These are phyloP conservation scores for Lota lota DNA, from an alignment of 2,113 vertebrate species.

Conservation along the genomic window DNA sequence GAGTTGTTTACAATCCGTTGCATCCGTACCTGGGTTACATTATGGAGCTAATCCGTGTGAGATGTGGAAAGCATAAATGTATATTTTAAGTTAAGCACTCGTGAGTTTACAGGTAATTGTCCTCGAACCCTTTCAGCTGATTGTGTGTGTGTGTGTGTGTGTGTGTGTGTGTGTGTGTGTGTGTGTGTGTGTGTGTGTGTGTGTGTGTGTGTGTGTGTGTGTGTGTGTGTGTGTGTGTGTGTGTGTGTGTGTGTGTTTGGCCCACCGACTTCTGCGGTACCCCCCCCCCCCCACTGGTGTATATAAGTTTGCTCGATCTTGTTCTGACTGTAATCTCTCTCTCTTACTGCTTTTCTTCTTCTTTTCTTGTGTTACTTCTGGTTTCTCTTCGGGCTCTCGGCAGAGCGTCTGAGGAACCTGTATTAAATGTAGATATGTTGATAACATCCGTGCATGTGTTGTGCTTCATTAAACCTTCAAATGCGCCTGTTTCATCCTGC, in stretches of 20 bases:
- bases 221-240: too few species aligned
- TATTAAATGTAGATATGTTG: conserved; percentile 78
- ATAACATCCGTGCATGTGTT: conserved; percentile 53
- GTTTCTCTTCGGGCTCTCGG: too few species aligned
- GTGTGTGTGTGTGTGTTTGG: background rate
- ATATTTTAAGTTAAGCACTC: conserved; percentile 11
- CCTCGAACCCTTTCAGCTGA: conserved; percentile 13
- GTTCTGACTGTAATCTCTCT: conserved; percentile 59
- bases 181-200: conserved; percentile 7
- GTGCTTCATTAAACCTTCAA: conserved; percentile 36
- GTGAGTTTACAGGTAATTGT: conserved; percentile 37
- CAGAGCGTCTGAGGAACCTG: conserved; percentile 55
- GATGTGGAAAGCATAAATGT: conserved; percentile 1
- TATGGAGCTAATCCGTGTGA: conserved; percentile 14
- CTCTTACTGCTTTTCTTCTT: conserved; percentile 34
- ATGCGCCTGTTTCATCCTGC: background rate
- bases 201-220: conserved; percentile 28
- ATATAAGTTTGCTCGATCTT: conserved; percentile 57
- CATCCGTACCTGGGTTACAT: conserved; percentile 45
- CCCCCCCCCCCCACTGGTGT: conserved; percentile 42
- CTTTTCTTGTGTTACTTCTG: conserved; percentile 43
- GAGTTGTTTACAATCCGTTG: conserved; percentile 38
- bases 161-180: too few species aligned
- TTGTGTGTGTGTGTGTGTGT: conserved; percentile 35
- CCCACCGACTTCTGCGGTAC: conserved; percentile 8